These are phyloP conservation scores for Cephus spinipes DNA, from an alignment of 2,888 invertebrate genomes.

Conservation along the genomic window DNA sequence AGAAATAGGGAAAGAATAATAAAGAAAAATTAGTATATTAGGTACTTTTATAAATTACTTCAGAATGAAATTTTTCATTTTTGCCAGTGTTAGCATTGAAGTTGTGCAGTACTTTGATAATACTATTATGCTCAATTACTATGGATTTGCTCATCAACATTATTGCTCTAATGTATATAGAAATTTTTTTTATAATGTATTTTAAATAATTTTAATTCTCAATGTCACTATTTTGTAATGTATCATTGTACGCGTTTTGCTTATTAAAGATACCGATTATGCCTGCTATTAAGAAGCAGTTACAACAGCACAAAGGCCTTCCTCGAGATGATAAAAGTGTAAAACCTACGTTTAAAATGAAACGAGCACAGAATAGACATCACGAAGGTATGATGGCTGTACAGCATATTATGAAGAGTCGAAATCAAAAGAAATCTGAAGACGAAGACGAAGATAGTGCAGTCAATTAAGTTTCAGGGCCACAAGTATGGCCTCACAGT, in stretches of 20 bases:
- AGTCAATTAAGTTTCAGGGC: background rate
- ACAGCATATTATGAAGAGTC: constrained; percentile 43
- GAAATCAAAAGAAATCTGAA: constrained; percentile 18
- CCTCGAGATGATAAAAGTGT: constrained; percentile 38
- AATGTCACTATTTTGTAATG: constrained; percentile 3
- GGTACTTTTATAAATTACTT: background rate
- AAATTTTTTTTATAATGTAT: background rate
- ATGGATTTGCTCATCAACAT: background rate
- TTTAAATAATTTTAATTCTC: background rate
- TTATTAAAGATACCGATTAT: constrained; percentile 69
- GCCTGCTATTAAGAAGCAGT: constrained; percentile 68
- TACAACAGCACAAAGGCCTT: constrained; percentile 52
- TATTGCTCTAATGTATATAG: constrained; percentile 5
- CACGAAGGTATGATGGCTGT: constrained; percentile 59
- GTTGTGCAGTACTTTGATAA: background rate
- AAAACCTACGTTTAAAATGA: constrained; percentile 68
- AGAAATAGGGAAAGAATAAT: background rate
- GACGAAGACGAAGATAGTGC: background rate
- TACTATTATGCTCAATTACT: background rate
- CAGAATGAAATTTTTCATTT: background rate
- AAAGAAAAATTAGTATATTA: constrained; percentile 14
- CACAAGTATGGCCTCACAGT: background rate
- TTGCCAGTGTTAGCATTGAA: constrained; percentile 5
- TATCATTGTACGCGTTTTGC: constrained; percentile 24
- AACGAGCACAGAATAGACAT: constrained; percentile 69